Evolutionary conservation across 2,888 invertebrate genomes (phyloP), one percentile per base, ranked within the genome.

Genomic region (Lasioglossum malachurum): DNA sequence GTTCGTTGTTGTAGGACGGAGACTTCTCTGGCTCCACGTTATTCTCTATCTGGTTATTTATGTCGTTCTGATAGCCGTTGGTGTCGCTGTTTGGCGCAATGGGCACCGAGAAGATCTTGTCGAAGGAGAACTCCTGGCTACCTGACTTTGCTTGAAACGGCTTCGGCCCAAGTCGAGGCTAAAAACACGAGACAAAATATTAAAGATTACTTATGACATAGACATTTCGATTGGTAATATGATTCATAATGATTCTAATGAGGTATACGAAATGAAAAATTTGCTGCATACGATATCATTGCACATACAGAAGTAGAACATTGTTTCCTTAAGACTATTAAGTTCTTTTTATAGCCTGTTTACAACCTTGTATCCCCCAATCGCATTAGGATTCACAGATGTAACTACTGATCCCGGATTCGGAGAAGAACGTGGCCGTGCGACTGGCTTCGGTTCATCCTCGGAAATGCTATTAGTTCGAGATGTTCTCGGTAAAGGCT

Each of bases 141-240:
- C 97, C 96, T 7, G 97, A 96, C 53, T 97, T 97, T 69, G 98
- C 97, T 14, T 98, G 98, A 95, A 98, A 98, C 44, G 98, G 98
- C 94, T 98, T 98, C 64, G 98, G 98, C 4, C 98, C 98, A 74
- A 98, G 96, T 41, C 98, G 97, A 72, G 98, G 98, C 98, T 98
- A 96, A 94, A 94, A 91, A 93, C 89, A 86, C 91, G 83, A 82
- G 81, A 82, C 14, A 85, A 80, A 84, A 73, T 67, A 75, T 78
- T 75, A 76, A 5, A 72, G 60, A 44, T 82, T 80, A 60, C 1
- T 12, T 60, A n/a, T 1, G 35, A 35, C 7, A n/a, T 80, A 75
- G 16, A 53, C 31, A 41, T 76, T 76, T 46, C 12, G 8, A 41
- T 38, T 19, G 19, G 14, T 35, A 31, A n/a, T 79, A 19, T 75